Evolutionary conservation across 2,888 invertebrate genomes (phyloP).

Genomic region (Globia sparganii): DNA sequence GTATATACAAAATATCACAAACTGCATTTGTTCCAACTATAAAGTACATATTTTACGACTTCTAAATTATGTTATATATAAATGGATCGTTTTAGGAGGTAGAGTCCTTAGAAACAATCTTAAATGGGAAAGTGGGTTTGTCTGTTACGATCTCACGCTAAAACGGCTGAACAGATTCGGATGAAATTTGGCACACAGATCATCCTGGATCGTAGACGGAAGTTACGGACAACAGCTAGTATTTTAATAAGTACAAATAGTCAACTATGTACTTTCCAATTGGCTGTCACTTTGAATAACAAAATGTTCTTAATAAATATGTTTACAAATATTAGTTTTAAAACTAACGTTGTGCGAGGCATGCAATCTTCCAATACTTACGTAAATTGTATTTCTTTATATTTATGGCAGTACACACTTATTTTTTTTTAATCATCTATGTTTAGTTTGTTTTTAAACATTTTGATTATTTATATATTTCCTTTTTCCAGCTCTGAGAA

Average conservation of each 20-base stretch:
- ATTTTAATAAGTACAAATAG: constrained; percentile 38
- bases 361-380: constrained; percentile 17
- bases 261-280: constrained; percentile 25
- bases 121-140: too few species aligned
- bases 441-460: constrained; percentile 26
- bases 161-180: background rate
- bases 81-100: constrained; percentile 16
- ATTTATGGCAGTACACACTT: constrained; percentile 10
- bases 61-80: background rate
- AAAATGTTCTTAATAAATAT: constrained; percentile 13
- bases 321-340: constrained; percentile 21
- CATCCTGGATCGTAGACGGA: too few species aligned
- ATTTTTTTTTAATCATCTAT: constrained; percentile 23
- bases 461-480: constrained; percentile 21
- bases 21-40: constrained; percentile 29
- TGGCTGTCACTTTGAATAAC: constrained; percentile 5
- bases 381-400: constrained; percentile 12
- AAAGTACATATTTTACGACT: constrained; percentile 31
- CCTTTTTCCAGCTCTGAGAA: background rate
- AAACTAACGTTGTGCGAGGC: constrained; percentile 15
- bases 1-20: constrained; percentile 3
- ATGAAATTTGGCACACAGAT: too few species aligned
- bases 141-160: too few species aligned
- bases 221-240: background rate
- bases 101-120: background rate